A percentile compares a stretch with the other conserved stretches of the same genome.
Conservation (phyloP, 2,113 vertebrate genomes). For the Trogon surrucura region DNA sequence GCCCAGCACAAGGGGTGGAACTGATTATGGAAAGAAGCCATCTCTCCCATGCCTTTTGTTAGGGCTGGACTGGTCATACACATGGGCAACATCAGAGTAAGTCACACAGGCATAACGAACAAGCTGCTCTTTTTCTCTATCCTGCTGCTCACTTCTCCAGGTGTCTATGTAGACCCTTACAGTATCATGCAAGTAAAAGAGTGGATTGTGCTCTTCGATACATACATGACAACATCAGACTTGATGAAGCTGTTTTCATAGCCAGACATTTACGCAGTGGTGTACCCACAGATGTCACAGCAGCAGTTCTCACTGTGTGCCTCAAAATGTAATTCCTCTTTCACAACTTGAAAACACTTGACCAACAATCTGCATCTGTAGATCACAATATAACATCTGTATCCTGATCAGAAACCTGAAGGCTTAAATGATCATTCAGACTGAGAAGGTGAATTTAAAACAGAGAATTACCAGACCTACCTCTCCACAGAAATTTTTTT, state of each 20-base stretch:
- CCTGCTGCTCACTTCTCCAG: background rate
- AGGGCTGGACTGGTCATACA: background rate
- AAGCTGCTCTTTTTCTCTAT: background rate
- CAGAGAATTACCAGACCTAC: background rate
- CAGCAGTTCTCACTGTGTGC: rapidly evolving
- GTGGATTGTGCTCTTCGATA: rapidly evolving
- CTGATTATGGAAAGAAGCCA: background rate
- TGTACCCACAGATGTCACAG: background rate
- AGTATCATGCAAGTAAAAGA: background rate
- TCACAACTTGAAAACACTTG: background rate
- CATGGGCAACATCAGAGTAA: background rate
- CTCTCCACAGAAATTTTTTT: background rate
- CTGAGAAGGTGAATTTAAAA: background rate
- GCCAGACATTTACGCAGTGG: background rate
- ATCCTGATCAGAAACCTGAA: background rate
- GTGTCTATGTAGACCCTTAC: rapidly evolving
- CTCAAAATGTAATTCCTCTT: background rate
- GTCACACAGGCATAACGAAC: background rate
- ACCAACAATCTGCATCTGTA: background rate
- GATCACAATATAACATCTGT: background rate
- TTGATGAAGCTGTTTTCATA: background rate
- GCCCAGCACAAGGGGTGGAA: background rate
- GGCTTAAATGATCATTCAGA: background rate
- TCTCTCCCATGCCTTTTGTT: background rate
- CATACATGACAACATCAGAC: too few species aligned